Base-by-base conservation (phyloP, 2,888 invertebrate genomes). In the Deroplatys truncata region DNA sequence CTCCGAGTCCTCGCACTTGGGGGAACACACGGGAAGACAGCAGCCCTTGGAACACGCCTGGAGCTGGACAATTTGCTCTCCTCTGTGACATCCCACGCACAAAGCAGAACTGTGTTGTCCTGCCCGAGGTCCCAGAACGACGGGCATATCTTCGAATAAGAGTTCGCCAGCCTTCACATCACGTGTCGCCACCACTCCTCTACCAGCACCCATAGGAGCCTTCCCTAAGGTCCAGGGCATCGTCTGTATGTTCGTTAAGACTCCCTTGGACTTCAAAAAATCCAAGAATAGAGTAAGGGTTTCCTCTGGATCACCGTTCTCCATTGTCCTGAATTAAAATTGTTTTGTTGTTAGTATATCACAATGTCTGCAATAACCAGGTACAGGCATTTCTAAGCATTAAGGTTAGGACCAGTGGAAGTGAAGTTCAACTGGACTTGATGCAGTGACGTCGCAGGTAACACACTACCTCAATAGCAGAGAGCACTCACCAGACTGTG, bases 91-190 rank as follows among this genome's bases (percentile, higher is more conserved):
- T 91, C 94, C 95, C 1, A 96, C 95, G 93, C 97, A 97, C 92
- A 95, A 94, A 89, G 95, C 94, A 28, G 94, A 93, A 82, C 93
- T 93, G 89, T 92, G 92, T 88, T 93, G 93, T 88, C 94, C 94
- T 82, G 95, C 94, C 85, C 96, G 95, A 0, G 97, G 97, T 0
- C 97, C 97, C 88, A 95, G 93, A 84, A 97, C 94, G 84, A 97
- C 93, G 1, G 97, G 96, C 89, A 94, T 94, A 92, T 97, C 97
- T 20, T 95, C 94, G 92, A 96, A 97, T 88, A 98, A 95, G 56
- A 96, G 93, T 93, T 97, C 97, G 83, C 97, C 97, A 56, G 94
- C 92, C 90, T 93, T 93, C 84, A 97, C 96, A 92, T 97, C 95
- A 91, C 95, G 94, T 5, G 94, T 95, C 28, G 97, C 96, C 91